Evolutionary conservation across 2,797 vertebrate genomes (phyloP).

Genomic region (Lutjanus argentimaculatus): DNA sequence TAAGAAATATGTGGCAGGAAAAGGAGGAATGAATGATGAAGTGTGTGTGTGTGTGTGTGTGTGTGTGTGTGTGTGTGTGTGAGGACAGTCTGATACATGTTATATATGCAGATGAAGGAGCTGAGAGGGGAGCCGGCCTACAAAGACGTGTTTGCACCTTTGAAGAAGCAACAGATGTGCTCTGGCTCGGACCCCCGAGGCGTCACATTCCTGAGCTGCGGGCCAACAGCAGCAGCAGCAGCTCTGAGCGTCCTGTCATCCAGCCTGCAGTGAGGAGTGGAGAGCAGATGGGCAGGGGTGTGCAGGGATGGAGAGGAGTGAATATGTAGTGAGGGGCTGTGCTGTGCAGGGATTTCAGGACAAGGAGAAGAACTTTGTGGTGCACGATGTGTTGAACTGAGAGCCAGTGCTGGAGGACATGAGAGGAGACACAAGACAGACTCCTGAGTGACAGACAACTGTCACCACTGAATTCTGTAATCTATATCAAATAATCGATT

Average conservation of each 20-base stretch:
- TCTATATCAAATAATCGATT: neutral
- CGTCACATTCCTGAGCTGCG: constrained; percentile 41
- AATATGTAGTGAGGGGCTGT: constrained; percentile 9
- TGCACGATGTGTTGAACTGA: neutral
- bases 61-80: neutral
- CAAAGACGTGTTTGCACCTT: constrained; percentile 41
- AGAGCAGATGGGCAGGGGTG: constrained; percentile 51
- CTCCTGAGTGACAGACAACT: neutral
- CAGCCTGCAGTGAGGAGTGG: constrained; percentile 17
- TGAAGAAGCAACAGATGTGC: constrained; percentile 67
- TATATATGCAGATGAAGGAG: constrained; percentile 14
- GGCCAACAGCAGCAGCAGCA: constrained; percentile 37
- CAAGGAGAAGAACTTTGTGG: constrained; percentile 35
- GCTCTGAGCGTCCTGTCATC: constrained; percentile 36
- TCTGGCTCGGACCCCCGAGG: constrained; percentile 50
- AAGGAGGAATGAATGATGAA: neutral
- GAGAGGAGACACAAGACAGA: neutral
- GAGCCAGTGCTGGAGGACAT: constrained; percentile 12
- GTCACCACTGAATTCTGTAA: neutral
- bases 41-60: neutral
- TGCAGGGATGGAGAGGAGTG: constrained; percentile 18
- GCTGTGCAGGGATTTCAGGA: constrained; percentile 35
- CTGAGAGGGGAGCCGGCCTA: neutral
- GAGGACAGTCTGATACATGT: neutral
- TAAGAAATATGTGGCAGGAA: neutral